Base-by-base conservation (phyloP, 2,797 vertebrate genomes). In the Hapalemur alaotrensis region DNA sequence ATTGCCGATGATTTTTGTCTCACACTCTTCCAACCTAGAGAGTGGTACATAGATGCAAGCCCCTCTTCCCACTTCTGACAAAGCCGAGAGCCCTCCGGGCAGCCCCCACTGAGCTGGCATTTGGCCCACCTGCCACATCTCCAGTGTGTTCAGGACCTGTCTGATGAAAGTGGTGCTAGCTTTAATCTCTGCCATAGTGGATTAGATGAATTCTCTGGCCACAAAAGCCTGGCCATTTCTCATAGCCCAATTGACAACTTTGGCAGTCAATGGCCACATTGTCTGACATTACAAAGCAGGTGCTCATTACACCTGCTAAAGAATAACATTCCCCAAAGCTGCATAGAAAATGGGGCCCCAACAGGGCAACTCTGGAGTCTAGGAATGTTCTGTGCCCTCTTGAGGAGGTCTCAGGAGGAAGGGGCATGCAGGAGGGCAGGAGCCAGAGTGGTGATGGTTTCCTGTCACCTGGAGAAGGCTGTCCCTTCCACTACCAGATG, bases 161-260 rank as follows among this genome's bases (percentile, higher is more conserved):
- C 41, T 0, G 7, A 88, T 14, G 18, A 80, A 95, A 91, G 25
- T 4, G 23, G 7, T 41, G 32, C 30, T 86, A 28, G 18, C 81
- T 95, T 97, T 80, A 63, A 85, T 92, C 72, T 87, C 69, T 79
- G 6, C 69, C 48, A 20, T 22, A 73, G 70, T 87, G 65, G 30
- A 63, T 86, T 81, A 73, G 54, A 69, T 72, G 79, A 65, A 79
- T 7, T 78, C 43, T 63, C 69, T 91, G 95, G 23, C 54, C 38
- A 48, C 17, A 93, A 32, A 7, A 80, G n/a, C 54, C 35, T 28
- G 9, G 30, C 14, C 48, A 18, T 86, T 81, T 91, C 80, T 95
- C 72, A 93, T 76, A 18, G 35, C 78, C 38, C 67, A 70, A 65
- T 76, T 94, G 89, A 76, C 73, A 48, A 35, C 43, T 32, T 86